These are phyloP conservation scores for Zygothrica quintamaculata DNA, from an alignment of 2,888 invertebrate species.

Conservation along the genomic window DNA sequence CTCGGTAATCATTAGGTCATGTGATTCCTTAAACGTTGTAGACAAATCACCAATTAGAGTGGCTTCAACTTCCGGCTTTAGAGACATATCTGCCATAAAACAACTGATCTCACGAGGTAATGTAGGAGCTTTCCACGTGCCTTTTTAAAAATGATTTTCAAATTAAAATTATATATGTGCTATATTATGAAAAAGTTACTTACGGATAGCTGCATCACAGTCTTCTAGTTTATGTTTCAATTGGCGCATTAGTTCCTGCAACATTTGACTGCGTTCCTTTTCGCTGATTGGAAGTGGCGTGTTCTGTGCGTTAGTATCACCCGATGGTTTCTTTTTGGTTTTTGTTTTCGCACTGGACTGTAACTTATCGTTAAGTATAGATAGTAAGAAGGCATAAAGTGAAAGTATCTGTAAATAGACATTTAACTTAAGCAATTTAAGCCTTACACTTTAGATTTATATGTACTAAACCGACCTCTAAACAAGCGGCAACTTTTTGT, in stretches of 20 bases:
- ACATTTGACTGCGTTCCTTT: slow-evolving; percentile 82
- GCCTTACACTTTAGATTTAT: rapidly evolving
- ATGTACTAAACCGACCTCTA: slow-evolving; percentile 86
- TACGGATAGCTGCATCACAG: slow-evolving; percentile 82
- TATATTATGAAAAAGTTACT: slow-evolving; percentile 36
- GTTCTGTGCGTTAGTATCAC: slow-evolving; percentile 58
- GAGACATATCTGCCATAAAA: slow-evolving; percentile 84
- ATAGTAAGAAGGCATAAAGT: slow-evolving; percentile 83
- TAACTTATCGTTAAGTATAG: slow-evolving; percentile 83
- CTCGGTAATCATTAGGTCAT: slow-evolving; percentile 82
- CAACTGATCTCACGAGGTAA: slow-evolving; percentile 81
- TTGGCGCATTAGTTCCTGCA: slow-evolving; percentile 83
- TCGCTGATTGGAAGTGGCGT: slow-evolving; percentile 73
- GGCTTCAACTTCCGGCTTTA: slow-evolving; percentile 83
- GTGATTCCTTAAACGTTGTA: slow-evolving; percentile 83
- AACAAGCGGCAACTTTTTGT: slow-evolving; percentile 86
- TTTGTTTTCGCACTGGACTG: slow-evolving; percentile 80
- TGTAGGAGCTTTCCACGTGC: slow-evolving; percentile 81
- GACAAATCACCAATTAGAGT: slow-evolving; percentile 82
- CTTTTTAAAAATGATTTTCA: slow-evolving; percentile 46
- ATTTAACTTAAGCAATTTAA: not conserved
- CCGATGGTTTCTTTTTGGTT: slow-evolving; percentile 61
- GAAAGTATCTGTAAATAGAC: slow-evolving; percentile 80
- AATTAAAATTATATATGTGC: no score
- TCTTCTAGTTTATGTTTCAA: slow-evolving; percentile 82